Percentiles rank a stretch among this genome's conserved stretches.
Evolutionary conservation across 1,140 invertebrate species (phyloP).

Genomic region (Trachymyrmex cornetzi): DNA sequence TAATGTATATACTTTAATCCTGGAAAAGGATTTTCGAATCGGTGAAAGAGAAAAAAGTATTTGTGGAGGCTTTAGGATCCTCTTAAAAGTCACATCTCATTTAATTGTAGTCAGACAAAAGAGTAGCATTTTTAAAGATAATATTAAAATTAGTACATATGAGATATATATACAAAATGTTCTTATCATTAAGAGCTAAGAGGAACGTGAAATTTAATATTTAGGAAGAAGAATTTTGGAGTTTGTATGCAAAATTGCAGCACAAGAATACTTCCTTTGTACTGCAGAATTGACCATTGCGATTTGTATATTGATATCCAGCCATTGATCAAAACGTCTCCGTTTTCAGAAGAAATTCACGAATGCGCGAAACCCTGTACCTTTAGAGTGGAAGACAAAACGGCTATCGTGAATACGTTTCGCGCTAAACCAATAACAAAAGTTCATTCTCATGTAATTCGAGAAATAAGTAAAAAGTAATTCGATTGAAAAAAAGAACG

Average conservation of each 20-base stretch:
- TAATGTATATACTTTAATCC: too few species aligned
- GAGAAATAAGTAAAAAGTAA: conserved; percentile 52
- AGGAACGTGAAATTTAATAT: conserved; percentile 8
- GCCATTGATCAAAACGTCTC: not conserved
- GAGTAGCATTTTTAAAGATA: not conserved
- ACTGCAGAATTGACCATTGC: conserved; percentile 25
- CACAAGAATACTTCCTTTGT: conserved; percentile 32
- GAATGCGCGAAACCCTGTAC: conserved; percentile 17
- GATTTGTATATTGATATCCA: conserved; percentile 37
- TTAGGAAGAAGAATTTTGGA: not conserved
- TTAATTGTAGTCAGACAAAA: not conserved
- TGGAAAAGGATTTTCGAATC: too few species aligned
- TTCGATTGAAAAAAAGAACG: conserved; percentile 20
- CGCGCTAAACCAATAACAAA: conserved; percentile 16
- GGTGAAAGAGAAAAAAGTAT: too few species aligned
- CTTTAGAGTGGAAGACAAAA: conserved; percentile 16
- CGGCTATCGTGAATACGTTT: conserved; percentile 10
- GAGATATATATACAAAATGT: not conserved
- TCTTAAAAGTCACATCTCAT: not conserved
- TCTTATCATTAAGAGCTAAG: not conserved
- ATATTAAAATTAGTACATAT: not conserved
- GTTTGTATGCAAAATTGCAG: conserved; percentile 11
- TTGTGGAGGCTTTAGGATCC: too few species aligned
- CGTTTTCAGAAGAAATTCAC: conserved; percentile 43
- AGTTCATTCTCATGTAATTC: not conserved